These are phyloP conservation scores for Dyspetes luteomarginatus DNA, from an alignment of 2,888 invertebrate genomes.

Conservation along the genomic window DNA sequence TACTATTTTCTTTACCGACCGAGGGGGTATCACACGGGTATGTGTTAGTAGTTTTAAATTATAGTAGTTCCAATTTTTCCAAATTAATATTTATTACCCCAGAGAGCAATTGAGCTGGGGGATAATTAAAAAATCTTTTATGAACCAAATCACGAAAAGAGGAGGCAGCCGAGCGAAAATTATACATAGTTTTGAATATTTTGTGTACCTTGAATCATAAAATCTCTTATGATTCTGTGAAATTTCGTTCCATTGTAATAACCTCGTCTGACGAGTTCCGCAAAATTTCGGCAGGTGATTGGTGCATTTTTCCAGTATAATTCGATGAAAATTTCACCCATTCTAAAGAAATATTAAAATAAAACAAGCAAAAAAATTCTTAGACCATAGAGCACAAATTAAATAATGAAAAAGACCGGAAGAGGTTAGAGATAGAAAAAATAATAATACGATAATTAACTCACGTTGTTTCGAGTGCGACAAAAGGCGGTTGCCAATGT, in stretches of 20 bases:
- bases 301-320: conserved; percentile 99
- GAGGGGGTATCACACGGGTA: no score
- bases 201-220: conserved; percentile 92
- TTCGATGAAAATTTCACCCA: conserved; percentile 96
- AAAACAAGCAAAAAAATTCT: no score
- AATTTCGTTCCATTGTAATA: conserved; percentile 98
- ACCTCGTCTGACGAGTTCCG: conserved; percentile 95
- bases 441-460: conserved; percentile 71
- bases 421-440: neutral
- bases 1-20: no score
- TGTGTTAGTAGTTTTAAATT: no score
- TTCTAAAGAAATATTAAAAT: conserved; percentile 88
- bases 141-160: no score
- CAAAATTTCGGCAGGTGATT: conserved; percentile 98
- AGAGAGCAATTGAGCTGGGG: no score
- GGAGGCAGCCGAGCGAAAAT: no score
- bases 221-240: conserved; percentile 97
- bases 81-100: no score
- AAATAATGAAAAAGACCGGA: neutral
- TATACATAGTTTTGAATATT: no score
- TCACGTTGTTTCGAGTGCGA: conserved; percentile 93
- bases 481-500: conserved; percentile 94
- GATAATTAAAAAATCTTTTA: no score
- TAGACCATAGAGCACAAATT: no score
- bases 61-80: no score